A percentile compares a stretch with the other conserved stretches of the same genome.
Evolutionary conservation across 2,113 vertebrate species (phyloP).

Genomic region (Amphilophus citrinellus): DNA sequence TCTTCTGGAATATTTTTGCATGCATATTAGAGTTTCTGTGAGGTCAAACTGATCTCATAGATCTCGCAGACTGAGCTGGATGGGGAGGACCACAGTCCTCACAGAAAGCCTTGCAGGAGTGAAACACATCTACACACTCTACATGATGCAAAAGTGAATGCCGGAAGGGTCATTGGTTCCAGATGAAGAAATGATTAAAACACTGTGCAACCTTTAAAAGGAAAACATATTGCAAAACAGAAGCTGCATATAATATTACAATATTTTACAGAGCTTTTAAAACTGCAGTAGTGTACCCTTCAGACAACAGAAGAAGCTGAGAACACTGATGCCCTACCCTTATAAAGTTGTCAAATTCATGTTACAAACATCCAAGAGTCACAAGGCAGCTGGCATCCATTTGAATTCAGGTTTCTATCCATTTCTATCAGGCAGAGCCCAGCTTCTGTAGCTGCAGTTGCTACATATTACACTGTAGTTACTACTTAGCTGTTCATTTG

Average conservation of each 20-base stretch:
- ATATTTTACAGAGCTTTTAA: background rate
- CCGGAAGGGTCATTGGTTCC: background rate
- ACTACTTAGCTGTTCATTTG: background rate
- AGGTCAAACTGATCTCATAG: background rate
- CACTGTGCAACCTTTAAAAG: background rate
- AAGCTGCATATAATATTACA: background rate
- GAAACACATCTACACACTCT: background rate
- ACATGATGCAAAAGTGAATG: background rate
- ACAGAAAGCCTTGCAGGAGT: background rate
- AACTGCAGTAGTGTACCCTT: background rate
- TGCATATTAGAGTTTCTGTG: background rate
- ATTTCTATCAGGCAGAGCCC: background rate
- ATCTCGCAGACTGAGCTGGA: background rate
- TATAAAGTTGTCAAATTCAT: background rate
- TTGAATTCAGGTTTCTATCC: background rate
- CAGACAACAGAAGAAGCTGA: too few relatives aligned
- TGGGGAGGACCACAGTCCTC: background rate
- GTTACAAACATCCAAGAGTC: background rate
- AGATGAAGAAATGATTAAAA: background rate
- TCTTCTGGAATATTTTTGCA: background rate
- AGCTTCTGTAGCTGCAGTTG: background rate
- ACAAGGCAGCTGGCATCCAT: background rate
- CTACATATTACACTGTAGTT: background rate
- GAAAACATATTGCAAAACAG: background rate
- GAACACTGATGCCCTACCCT: too few relatives aligned